Evolutionary conservation across 2,888 invertebrate species (phyloP).

Genomic region (Platerodrilus igneus): DNA sequence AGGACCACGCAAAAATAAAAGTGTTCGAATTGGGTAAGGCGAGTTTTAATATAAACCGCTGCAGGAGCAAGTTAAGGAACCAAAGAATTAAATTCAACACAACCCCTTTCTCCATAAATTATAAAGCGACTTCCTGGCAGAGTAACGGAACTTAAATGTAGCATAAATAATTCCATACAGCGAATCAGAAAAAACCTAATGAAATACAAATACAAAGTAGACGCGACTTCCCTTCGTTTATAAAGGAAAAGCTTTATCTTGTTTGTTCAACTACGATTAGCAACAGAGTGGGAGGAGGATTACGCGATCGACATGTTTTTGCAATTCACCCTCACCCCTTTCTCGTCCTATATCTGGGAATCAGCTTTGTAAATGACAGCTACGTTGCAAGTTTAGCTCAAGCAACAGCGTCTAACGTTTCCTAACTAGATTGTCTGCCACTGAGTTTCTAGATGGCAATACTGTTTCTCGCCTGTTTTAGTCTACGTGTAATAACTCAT

Average conservation of each 20-base stretch:
- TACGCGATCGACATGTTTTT: conserved; percentile 30
- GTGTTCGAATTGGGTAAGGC: no score
- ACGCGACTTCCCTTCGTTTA: conserved; percentile 9
- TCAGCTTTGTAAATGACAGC: conserved; percentile 24
- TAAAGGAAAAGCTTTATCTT: conserved; percentile 27
- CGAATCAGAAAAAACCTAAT: conserved; percentile 38
- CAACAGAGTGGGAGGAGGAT: no score
- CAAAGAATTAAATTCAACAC: no score
- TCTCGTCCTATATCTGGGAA: conserved; percentile 20
- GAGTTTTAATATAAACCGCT: no score
- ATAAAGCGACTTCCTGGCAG: conserved; percentile 37
- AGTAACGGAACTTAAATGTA: conserved; percentile 43
- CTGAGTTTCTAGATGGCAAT: conserved; percentile 31
- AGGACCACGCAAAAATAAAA: no score
- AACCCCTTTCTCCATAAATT: conserved; percentile 39
- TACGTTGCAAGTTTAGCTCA: conserved; percentile 14
- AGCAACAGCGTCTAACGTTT: conserved; percentile 22
- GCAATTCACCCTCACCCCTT: conserved; percentile 26
- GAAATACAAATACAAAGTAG: conserved; percentile 38
- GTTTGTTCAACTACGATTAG: conserved; percentile 32
- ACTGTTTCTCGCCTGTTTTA: conserved; percentile 29
- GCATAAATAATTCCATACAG: conserved; percentile 37
- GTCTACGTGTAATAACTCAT: conserved; percentile 32
- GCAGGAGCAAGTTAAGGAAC: no score
- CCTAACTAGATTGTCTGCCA: conserved; percentile 28